Evolutionary conservation across 2,113 vertebrate species (phyloP).

Genomic region (Sylvilagus bachmani): DNA sequence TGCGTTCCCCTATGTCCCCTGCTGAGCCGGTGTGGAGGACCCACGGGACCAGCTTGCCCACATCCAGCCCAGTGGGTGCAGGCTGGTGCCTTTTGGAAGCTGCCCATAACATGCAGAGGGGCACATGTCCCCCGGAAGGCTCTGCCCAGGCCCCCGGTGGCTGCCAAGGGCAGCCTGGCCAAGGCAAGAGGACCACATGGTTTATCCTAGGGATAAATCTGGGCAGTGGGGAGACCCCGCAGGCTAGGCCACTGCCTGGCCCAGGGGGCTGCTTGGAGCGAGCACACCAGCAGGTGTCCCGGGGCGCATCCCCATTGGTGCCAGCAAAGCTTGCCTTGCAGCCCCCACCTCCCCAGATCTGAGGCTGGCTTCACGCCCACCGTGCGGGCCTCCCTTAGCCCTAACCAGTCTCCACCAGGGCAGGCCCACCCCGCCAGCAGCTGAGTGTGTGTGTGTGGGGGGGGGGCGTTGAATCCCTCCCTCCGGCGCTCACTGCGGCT

Average conservation of each 20-base stretch:
- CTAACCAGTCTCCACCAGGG: neutral
- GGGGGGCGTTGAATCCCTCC: neutral
- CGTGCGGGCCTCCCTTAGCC: neutral
- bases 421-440: too few relatives aligned
- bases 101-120: neutral
- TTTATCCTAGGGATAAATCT: neutral
- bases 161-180: accelerated
- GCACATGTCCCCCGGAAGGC: neutral
- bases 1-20: accelerated
- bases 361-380: neutral
- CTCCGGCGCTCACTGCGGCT: neutral
- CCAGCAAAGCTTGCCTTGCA: accelerated
- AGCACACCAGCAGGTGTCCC: neutral
- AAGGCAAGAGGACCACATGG: accelerated
- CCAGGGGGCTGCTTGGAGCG: too few relatives aligned
- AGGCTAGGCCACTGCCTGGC: neutral
- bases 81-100: neutral
- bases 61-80: accelerated
- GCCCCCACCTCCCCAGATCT: neutral
- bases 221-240: neutral
- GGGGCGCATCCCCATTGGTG: accelerated
- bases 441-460: too few relatives aligned
- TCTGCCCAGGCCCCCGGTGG: accelerated
- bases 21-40: neutral
- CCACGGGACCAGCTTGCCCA: neutral